Conservation (phyloP, 2,888 invertebrate species). For the Erannis defoliaria region DNA sequence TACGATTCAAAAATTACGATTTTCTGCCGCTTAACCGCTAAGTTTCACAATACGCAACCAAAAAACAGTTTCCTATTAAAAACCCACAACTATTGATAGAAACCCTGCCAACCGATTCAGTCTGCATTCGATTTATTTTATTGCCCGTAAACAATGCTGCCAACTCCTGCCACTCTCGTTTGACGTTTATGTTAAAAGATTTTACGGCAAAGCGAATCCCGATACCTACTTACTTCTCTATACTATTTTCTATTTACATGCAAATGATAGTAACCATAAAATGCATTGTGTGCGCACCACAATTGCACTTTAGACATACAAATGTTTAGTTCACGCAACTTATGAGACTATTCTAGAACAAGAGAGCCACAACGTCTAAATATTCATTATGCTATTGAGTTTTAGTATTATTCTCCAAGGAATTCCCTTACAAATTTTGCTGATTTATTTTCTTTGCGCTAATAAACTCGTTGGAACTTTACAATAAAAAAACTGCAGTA, state of each 20-base stretch:
- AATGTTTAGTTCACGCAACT: slow-evolving; percentile 56
- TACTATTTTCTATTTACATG: slow-evolving; percentile 71
- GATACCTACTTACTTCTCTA: slow-evolving; percentile 66
- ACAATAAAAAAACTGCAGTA: slow-evolving; percentile 50
- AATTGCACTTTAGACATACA: slow-evolving; percentile 57
- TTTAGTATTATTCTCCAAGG: slow-evolving; percentile 38
- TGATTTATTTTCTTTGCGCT: slow-evolving; percentile 24
- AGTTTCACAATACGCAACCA: background rate
- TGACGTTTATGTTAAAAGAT: slow-evolving; percentile 80
- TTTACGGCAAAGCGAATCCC: slow-evolving; percentile 72
- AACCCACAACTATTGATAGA: background rate
- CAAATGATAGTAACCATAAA: slow-evolving; percentile 67
- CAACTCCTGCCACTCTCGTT: slow-evolving; percentile 72
- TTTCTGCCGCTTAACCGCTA: background rate
- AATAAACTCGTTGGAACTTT: slow-evolving; percentile 54
- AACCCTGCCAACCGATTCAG: slow-evolving; percentile 54
- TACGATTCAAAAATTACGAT: too few relatives aligned
- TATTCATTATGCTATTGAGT: slow-evolving; percentile 42
- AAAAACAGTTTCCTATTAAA: background rate
- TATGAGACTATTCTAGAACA: slow-evolving; percentile 45
- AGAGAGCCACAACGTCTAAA: slow-evolving; percentile 36
- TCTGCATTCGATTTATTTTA: slow-evolving; percentile 82
- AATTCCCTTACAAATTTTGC: slow-evolving; percentile 11
- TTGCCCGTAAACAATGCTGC: slow-evolving; percentile 79
- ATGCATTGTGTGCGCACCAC: slow-evolving; percentile 57